Percentiles rank a stretch among this genome's conserved stretches.
These are phyloP conservation scores for Platysteira castanea DNA, from an alignment of 2,113 vertebrate genomes.

Conservation along the genomic window DNA sequence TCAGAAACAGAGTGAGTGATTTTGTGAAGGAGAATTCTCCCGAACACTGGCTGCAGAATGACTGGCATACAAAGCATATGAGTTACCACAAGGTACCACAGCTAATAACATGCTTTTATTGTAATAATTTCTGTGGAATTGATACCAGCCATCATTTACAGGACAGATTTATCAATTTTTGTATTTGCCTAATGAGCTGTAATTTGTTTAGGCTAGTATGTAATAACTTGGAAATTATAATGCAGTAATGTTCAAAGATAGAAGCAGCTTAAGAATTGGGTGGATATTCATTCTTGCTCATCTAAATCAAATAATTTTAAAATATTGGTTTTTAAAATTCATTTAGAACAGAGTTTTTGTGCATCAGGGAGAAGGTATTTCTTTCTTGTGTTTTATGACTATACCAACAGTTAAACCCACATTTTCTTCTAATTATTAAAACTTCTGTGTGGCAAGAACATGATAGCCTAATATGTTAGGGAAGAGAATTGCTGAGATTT, in stretches of 20 bases:
- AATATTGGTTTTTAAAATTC: not conserved
- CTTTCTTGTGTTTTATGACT: not conserved
- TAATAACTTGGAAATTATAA: not conserved
- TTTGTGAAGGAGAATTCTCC: conserved; percentile 99
- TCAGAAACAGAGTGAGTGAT: conserved; percentile 95
- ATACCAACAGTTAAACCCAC: not conserved
- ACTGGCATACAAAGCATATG: conserved; percentile 99
- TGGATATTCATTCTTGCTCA: not conserved
- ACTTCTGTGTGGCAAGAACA: not conserved
- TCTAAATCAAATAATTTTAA: not conserved
- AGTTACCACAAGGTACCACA: conserved; percentile 91
- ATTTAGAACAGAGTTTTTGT: not conserved
- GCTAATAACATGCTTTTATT: not conserved
- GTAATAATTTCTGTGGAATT: not conserved
- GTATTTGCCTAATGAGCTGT: not conserved
- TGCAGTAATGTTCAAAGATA: not conserved
- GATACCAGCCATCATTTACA: not conserved
- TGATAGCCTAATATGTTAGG: not conserved
- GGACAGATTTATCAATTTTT: not conserved
- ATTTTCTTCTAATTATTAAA: not conserved
- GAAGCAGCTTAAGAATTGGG: not conserved
- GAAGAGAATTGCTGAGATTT: not conserved
- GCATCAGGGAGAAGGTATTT: not conserved
- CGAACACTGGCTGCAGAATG: conserved; percentile 98
- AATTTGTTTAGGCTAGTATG: not conserved